Base-by-base conservation (phyloP, 1,140 invertebrate species). In the Mylabris phalerata region DNA sequence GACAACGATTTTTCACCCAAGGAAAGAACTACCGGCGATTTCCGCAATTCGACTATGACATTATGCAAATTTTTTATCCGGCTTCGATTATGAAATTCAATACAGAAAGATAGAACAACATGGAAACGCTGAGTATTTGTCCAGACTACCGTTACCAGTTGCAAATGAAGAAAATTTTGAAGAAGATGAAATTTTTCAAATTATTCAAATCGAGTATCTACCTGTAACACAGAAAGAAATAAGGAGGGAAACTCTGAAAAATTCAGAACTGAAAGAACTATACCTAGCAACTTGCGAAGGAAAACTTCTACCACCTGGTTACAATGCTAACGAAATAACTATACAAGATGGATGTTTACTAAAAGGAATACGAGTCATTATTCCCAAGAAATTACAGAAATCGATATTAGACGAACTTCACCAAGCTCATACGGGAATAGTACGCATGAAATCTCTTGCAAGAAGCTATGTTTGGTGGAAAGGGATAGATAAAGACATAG, bases 1-100 rank as follows among this genome's bases (percentile, higher is more conserved):
- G 48, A 42, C 50, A 6, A 48, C 60, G 48, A 71, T 74, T 62
- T 72, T 73, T 48, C 59, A 66, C 38, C 57, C 59, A 55, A 44
- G 71, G 26, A 50, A 60, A 50, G 59, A 63, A 42, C 9, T 73
- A 13, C 69, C 70, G 24, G 10, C 25, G 19, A 63, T 63, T 57
- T 67, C 66, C 38, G 55, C 69, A 10, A 40, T 49, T 5, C 45
- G 62, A 3, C 48, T 71, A 51, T 60, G 63, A 57, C 67, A 65
- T 19, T 71, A 71, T 48, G 67, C 69, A 10, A 54, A 55, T 3
- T 69, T 67, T 48, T 41, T 66, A 48, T 56, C 61, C 26, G 63
- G 58, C 40, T 71, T 69, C 50, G 49, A 69, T 38, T 66, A 67
- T 48, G 19, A 64, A 40, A 57, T 70, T 25, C 10, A 56, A 42